Conservation (phyloP, 2,113 vertebrate genomes). For the Hylia prasina region DNA sequence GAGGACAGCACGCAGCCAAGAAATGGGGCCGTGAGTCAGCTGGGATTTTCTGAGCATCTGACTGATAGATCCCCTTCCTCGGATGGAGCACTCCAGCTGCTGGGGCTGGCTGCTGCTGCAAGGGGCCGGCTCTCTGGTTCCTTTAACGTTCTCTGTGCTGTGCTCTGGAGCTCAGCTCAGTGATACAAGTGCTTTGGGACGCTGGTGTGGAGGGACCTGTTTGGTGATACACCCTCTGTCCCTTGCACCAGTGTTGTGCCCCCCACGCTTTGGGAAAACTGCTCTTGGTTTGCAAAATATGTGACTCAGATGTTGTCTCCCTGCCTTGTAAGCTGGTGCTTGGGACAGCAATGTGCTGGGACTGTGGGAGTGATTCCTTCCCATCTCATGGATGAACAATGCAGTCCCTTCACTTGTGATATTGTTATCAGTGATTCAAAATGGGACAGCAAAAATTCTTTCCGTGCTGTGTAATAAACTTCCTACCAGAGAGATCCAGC, state of each 20-base stretch:
- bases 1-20: not conserved
- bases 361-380: not conserved
- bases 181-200: not conserved
- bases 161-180: not conserved
- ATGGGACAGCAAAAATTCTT: constrained; percentile 33
- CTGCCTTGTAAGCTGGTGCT: rapidly evolving
- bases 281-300: not conserved
- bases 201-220: rapidly evolving
- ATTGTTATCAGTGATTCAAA: constrained; percentile 33
- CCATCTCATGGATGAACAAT: not conserved
- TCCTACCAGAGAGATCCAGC: constrained; percentile 15
- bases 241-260: not conserved
- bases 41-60: constrained; percentile 1
- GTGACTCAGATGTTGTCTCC: not conserved
- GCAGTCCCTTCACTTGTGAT: not conserved
- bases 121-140: not conserved
- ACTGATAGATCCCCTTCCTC: not conserved
- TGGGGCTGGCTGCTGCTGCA: not conserved
- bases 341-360: rapidly evolving
- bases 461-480: not conserved
- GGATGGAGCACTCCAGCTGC: rapidly evolving
- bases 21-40: not conserved
- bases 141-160: no score
- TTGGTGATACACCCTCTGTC: not conserved
- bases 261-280: not conserved